Evolutionary conservation across 2,888 invertebrate genomes (phyloP), one percentile per base, ranked within the genome.

Genomic region (Escarpia spicata): DNA sequence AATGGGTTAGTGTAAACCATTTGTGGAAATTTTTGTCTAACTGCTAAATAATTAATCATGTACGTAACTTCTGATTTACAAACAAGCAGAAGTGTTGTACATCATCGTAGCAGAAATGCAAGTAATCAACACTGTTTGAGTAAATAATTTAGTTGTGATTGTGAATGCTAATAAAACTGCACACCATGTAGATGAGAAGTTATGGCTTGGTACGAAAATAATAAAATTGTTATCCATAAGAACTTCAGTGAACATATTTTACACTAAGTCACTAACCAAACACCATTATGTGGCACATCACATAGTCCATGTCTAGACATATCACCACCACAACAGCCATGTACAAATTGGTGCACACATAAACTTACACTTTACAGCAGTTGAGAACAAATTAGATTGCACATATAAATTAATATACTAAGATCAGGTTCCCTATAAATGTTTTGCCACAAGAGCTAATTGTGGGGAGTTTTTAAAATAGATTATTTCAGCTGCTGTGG

Each of bases 221-320:
- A n/a, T 19, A 3, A n/a, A 75, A 75, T 52, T 52, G 15, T 12
- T 15, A 6, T 75, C 2, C 26, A 26, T 52, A 52, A 9, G 52
- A 52, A 52, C 52, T 9, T 52, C 26, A 26, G 75, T 26, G 75
- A 75, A 75, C 75, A 75, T 6, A 19, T 75, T 19, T 75, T 75
- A 26, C 26, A 75, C 26, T 75, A 75, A 75, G 6, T n/a, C 26
- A 52, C 52, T 52, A 52, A 0, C 15, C 9, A 52, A 75, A 75
- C 26, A 26, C 75, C 75, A 75, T 75, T 75, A 75, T 75, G 75
- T 75, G n/a, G 75, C 75, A 75, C 75, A 75, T 75, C 75, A 75
- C 6, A n/a, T 75, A 75, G 26, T 15, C 37, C 15, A 26, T 75
- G 26, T 26, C 75, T 26, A 75, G 75, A 75, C 75, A n/a, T 26